Conservation (phyloP, 2,888 invertebrate genomes). For the Calephelis perditalis region DNA sequence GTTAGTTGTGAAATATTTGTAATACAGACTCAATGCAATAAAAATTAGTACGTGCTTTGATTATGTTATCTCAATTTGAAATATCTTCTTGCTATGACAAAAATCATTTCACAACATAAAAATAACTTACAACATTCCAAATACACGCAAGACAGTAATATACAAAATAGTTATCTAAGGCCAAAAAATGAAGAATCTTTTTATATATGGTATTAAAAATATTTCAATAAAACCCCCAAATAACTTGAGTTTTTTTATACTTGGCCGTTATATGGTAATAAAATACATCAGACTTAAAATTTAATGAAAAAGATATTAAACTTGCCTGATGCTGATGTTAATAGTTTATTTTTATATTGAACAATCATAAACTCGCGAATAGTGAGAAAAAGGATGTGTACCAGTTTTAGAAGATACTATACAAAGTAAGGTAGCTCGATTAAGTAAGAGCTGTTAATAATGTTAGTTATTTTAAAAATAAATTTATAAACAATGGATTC, state of each 20-base stretch:
- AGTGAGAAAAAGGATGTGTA: slow-evolving; percentile 13
- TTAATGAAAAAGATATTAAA: slow-evolving; percentile 3
- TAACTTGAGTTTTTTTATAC: no score
- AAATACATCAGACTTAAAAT: neutral
- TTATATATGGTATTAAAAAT: no score
- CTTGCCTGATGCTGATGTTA: slow-evolving; percentile 16
- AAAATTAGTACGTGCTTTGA: no score
- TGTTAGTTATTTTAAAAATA: slow-evolving; percentile 56
- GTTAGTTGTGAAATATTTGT: neutral
- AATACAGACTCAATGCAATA: neutral
- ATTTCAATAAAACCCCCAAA: no score
- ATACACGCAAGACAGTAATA: slow-evolving; percentile 9
- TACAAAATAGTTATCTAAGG: neutral
- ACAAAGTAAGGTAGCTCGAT: slow-evolving; percentile 42
- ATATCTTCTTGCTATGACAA: no score
- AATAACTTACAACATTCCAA: slow-evolving; percentile 18
- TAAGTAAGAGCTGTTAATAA: slow-evolving; percentile 49
- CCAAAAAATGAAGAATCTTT: no score
- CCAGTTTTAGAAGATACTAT: slow-evolving; percentile 28
- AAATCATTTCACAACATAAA: slow-evolving; percentile 1
- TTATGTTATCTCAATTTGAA: no score
- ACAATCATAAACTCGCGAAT: slow-evolving; percentile 16
- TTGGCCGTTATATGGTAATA: no score
- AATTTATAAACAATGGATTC: slow-evolving; percentile 43
- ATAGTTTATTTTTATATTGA: slow-evolving; percentile 12